These are phyloP conservation scores for Habroteleia sp. DNA, from an alignment of 2,888 invertebrate species.

Conservation along the genomic window DNA sequence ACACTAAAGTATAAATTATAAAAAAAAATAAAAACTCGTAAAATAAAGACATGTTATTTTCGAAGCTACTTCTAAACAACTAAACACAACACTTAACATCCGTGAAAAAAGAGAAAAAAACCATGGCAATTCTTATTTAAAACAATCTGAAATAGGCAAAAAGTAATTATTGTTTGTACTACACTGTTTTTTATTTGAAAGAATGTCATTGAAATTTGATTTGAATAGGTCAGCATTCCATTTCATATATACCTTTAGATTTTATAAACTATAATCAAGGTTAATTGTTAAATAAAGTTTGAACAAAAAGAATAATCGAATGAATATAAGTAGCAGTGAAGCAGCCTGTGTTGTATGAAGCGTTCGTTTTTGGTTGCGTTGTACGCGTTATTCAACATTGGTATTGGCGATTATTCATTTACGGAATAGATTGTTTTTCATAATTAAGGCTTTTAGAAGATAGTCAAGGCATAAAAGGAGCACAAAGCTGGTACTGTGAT, in stretches of 20 bases:
- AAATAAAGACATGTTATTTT: too few relatives aligned
- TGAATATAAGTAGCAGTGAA: conserved; percentile 61
- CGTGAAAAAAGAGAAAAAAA: conserved; percentile 27
- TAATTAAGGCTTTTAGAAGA: conserved; percentile 28
- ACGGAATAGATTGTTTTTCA: conserved; percentile 3
- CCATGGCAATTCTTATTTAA: conserved; percentile 76
- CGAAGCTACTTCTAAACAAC: too few relatives aligned
- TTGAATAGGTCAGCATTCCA: conserved; percentile 29
- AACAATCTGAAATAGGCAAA: conserved; percentile 70
- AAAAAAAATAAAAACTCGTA: too few relatives aligned
- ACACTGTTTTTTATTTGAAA: conserved; percentile 27
- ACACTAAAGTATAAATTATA: too few relatives aligned
- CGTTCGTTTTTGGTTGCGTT: conserved; percentile 6
- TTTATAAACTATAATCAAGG: conserved; percentile 9
- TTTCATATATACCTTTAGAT: conserved; percentile 1
- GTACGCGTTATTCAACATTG: not conserved
- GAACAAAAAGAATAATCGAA: conserved; percentile 24
- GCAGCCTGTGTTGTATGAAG: conserved; percentile 62
- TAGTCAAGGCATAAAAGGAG: conserved; percentile 53
- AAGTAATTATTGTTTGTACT: conserved; percentile 64
- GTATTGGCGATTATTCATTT: conserved; percentile 11
- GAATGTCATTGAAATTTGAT: conserved; percentile 30
- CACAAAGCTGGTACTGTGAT: conserved; percentile 49
- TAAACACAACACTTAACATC: conserved; percentile 13
- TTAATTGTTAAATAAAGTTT: conserved; percentile 25